Percentiles rank a stretch among this genome's conserved stretches.
phyloP scores from a whole-genome alignment of 2,888 invertebrate species.

The Chesias legatella region DNA sequence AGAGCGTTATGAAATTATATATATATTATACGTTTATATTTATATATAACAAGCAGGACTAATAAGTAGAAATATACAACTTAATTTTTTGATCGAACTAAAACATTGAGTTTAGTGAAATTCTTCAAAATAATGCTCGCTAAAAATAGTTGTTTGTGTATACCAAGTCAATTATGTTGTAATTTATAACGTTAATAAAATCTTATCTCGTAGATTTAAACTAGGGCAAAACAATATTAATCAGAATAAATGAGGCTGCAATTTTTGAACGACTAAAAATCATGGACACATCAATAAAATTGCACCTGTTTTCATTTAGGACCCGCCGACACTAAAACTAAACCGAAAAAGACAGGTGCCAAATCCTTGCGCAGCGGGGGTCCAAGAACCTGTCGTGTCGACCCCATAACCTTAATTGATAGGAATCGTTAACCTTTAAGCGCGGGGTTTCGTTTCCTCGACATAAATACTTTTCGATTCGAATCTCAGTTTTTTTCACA shows the following conservation, averaged over 20 bases:
- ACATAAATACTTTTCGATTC: slow-evolving; percentile 74
- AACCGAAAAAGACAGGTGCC: slow-evolving; percentile 67
- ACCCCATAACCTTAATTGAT: slow-evolving; percentile 80
- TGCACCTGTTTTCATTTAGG: slow-evolving; percentile 69
- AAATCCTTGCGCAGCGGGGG: slow-evolving; percentile 74
- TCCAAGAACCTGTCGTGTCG: slow-evolving; percentile 59
- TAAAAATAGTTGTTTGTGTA: too few relatives aligned
- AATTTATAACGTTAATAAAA: slow-evolving; percentile 1
- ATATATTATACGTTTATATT: too few relatives aligned
- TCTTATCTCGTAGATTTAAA: too few relatives aligned
- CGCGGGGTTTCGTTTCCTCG: slow-evolving; percentile 68
- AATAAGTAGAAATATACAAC: too few relatives aligned
- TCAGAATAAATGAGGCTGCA: not conserved
- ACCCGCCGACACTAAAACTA: slow-evolving; percentile 65
- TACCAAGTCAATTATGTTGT: too few relatives aligned
- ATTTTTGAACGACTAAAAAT: slow-evolving; percentile 4
- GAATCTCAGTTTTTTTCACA: slow-evolving; percentile 65
- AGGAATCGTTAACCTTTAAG: slow-evolving; percentile 79
- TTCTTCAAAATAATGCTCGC: too few relatives aligned
- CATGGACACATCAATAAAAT: slow-evolving; percentile 42
- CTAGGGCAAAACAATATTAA: too few relatives aligned
- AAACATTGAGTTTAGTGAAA: too few relatives aligned
- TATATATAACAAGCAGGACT: too few relatives aligned
- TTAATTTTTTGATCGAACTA: too few relatives aligned
- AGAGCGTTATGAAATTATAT: too few relatives aligned